phyloP scores from a whole-genome alignment of 2,888 invertebrate genomes.

The Proisotoma minuta region DNA sequence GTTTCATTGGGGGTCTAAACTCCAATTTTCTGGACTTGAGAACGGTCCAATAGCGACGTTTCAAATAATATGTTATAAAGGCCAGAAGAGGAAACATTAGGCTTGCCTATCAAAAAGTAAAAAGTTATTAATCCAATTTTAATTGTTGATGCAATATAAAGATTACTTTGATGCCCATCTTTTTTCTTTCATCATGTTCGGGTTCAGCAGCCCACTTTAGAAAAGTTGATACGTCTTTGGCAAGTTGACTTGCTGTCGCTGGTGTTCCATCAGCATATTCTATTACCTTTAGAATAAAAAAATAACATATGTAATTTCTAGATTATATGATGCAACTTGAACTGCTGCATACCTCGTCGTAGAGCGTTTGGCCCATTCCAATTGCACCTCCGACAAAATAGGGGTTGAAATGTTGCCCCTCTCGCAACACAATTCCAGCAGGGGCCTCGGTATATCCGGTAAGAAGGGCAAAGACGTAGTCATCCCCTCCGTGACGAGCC shows the following conservation, averaged over 20 bases:
- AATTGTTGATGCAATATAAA: background rate
- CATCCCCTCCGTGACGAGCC: conserved; percentile 86
- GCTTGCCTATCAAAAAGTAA: conserved; percentile 56
- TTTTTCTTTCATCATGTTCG: conserved; percentile 81
- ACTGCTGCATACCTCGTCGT: conserved; percentile 64
- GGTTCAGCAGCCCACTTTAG: conserved; percentile 91
- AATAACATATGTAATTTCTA: background rate
- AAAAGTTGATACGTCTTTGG: conserved; percentile 93
- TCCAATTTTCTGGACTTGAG: conserved; percentile 80
- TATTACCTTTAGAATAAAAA: conserved; percentile 55
- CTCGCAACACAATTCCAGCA: conserved; percentile 79
- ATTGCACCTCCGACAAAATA: conserved; percentile 97
- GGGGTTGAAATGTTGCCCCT: conserved; percentile 95
- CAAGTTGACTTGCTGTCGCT: conserved; percentile 86
- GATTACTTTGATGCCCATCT: conserved; percentile 64
- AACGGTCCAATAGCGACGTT: conserved; percentile 79
- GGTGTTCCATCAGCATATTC: conserved; percentile 89
- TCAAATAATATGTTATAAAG: conserved; percentile 67
- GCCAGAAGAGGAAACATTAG: conserved; percentile 65
- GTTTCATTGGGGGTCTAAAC: conserved; percentile 65
- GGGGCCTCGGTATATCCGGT: conserved; percentile 94
- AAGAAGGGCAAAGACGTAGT: conserved; percentile 91
- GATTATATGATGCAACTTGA: background rate
- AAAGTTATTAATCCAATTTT: conserved; percentile 9
- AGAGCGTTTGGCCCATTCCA: conserved; percentile 89